Percentiles rank a stretch among this genome's conserved stretches.
Evolutionary conservation across 1,140 invertebrate species (phyloP).

Genomic region (Matsumurasca onukii): DNA sequence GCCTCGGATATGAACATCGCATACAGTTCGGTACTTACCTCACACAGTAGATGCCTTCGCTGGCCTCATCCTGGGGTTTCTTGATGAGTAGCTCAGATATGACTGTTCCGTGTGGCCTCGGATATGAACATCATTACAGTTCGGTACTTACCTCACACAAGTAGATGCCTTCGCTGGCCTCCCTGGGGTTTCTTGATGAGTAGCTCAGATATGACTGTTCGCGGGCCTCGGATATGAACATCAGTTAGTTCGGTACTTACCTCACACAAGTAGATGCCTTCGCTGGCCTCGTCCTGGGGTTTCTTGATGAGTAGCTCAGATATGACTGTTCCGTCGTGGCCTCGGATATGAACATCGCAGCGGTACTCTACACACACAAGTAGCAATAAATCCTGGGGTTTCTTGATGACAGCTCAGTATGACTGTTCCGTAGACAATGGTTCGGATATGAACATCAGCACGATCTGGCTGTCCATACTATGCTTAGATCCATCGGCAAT

Average conservation of each 20-base stretch:
- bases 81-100: conserved; percentile 3
- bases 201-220: background rate
- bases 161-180: background rate
- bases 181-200: background rate
- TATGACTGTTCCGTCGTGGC: too few species aligned
- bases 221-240: too few species aligned
- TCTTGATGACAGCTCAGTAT: background rate
- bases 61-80: too few species aligned
- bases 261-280: conserved; percentile 20
- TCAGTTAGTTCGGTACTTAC: too few species aligned
- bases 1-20: too few species aligned
- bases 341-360: too few species aligned
- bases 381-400: background rate
- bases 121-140: conserved; percentile 21
- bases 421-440: background rate
- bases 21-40: too few species aligned
- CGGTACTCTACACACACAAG: too few species aligned
- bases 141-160: too few species aligned
- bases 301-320: conserved; percentile 26
- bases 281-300: background rate
- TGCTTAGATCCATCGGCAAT: conserved; percentile 25
- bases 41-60: too few species aligned
- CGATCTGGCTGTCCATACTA: too few species aligned
- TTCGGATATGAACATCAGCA: too few species aligned
- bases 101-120: background rate